Base-by-base conservation (phyloP, 2,888 invertebrate species). In the Drosophila peninsularis region DNA sequence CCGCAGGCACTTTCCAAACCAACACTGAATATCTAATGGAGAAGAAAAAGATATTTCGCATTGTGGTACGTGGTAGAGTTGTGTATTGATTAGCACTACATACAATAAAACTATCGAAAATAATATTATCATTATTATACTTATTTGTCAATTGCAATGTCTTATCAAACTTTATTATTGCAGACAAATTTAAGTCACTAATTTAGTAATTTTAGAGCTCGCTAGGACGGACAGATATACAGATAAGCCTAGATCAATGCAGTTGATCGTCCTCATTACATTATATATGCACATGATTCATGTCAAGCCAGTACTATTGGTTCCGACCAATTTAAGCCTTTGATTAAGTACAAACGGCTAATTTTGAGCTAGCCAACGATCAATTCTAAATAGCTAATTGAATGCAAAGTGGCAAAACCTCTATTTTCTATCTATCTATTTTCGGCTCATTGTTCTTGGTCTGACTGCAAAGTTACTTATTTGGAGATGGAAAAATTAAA, bases 1-100 rank as follows among this genome's bases (percentile, higher is more conserved):
- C 86, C 1, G 55, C 45, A 3, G 63, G 80, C 0, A n/a, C 0
- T 3, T 80, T 82, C 62, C 55, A 49, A 17, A 53, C 78, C 0
- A 10, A 42, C 0, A 75, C 71, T 1, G 74, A 75, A 17, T 75
- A 66, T 53, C 14, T 52, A 13, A 27, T 55, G 3, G 24, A 55
- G 19, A 60, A 54, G 2, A 68, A 50, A 47, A 41, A 42, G 19
- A 9, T 39, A 9, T 9, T 71, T 9, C 34, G 42, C 3, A 4
- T 82, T 17, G 7, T 79, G 1, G 7, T 39, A 2, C 45, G 53
- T 10, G 80, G 68, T 14, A 55, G 47, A 65, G 19, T 81, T 13
- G 2, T 37, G 7, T 32, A 37, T 42, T 60, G 32, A 32, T 19
- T 3, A 19, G 32, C 9, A 4, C 0, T 19, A 11, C 5, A 1